Percentiles rank a stretch among this genome's conserved stretches.
Conservation (phyloP, 2,797 vertebrate species). For the Girardinus metallicus region DNA sequence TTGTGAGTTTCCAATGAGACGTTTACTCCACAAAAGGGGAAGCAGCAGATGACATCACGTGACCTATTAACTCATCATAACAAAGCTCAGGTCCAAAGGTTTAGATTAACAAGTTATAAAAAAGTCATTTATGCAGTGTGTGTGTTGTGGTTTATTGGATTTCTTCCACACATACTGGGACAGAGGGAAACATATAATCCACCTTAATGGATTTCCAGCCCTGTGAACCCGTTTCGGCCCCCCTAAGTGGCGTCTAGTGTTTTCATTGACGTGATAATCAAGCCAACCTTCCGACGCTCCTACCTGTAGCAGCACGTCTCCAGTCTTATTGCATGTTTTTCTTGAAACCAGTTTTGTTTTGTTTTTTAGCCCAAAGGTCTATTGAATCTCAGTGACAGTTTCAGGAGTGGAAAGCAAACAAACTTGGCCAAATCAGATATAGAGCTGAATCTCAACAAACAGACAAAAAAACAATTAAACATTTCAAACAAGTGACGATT, state of each 20-base stretch:
- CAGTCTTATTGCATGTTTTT: not conserved
- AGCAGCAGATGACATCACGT: not conserved
- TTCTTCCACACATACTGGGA: not conserved
- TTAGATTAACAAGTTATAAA: not conserved
- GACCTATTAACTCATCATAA: not conserved
- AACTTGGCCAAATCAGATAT: conserved; percentile 3
- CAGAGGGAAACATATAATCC: not conserved
- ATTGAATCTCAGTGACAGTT: not conserved
- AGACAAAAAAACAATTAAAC: not conserved
- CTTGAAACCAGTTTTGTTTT: not conserved
- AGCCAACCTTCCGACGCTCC: not conserved
- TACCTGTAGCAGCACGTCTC: conserved; percentile 4
- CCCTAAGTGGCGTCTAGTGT: not conserved
- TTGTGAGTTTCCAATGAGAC: not conserved
- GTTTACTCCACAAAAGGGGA: not conserved
- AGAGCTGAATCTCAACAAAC: not conserved
- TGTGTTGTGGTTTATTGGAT: not conserved
- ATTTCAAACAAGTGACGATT: not conserved
- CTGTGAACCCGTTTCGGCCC: conserved; percentile 5
- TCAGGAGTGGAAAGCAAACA: not conserved
- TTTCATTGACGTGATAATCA: not conserved
- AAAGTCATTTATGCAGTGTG: not conserved
- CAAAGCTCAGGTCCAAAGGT: not conserved
- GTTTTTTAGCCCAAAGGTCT: not conserved
- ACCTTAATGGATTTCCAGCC: not conserved